Percentiles rank a stretch among this genome's conserved stretches.
Conservation (phyloP, 92 coral and sea anemone genomes). For the Zoanthus solanderi region DNA sequence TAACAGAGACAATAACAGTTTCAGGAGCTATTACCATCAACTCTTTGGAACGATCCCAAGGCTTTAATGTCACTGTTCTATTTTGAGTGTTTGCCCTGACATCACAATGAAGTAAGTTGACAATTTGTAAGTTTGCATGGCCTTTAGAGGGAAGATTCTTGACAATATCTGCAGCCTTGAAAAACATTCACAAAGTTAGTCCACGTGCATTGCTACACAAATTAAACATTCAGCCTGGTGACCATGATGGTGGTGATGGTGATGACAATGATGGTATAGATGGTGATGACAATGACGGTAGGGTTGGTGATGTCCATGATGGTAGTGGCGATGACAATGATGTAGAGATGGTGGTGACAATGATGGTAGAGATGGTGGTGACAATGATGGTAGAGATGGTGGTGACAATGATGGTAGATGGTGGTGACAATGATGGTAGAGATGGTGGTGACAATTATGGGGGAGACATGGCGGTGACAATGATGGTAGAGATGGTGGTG, state of each 20-base stretch:
- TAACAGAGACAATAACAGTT: constrained; percentile 29
- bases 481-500: no score
- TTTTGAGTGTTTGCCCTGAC: constrained; percentile 39
- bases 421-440: no score
- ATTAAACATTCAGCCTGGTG: neutral
- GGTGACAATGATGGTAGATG: no score
- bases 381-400: no score
- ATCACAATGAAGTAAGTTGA: constrained; percentile 66
- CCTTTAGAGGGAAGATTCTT: constrained; percentile 60
- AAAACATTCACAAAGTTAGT: neutral
- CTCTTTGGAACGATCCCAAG: constrained; percentile 58
- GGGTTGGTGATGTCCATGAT: no score
- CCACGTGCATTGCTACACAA: neutral
- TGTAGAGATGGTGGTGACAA: no score
- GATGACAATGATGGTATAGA: no score
- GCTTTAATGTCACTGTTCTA: constrained; percentile 38
- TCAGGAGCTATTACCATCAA: constrained; percentile 33
- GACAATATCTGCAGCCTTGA: constrained; percentile 46
- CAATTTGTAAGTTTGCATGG: constrained; percentile 61
- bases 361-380: no score
- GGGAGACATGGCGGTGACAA: no score
- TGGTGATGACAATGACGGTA: no score
- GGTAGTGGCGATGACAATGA: no score
- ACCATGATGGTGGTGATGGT: neutral
- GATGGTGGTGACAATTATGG: no score